Percentiles rank a stretch among this genome's conserved stretches.
Evolutionary conservation across 2,888 invertebrate species (phyloP).

Genomic region (Hecatera dysodea): DNA sequence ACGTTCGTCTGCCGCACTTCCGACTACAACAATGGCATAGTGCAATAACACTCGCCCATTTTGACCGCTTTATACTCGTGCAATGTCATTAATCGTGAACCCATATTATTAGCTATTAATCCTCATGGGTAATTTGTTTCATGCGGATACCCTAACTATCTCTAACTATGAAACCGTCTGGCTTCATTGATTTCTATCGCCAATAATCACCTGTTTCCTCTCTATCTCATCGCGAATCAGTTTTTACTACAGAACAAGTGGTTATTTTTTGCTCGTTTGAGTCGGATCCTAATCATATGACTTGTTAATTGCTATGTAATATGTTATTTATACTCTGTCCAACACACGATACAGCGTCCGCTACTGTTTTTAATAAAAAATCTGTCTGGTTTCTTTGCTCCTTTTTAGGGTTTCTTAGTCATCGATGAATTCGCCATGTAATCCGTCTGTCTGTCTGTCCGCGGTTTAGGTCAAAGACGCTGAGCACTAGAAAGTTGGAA

Average conservation of each 20-base stretch:
- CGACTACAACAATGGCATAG: conserved; percentile 17
- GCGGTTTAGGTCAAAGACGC: too few relatives aligned
- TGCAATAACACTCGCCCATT: conserved; percentile 11
- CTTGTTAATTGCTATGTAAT: conserved; percentile 49
- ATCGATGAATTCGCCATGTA: too few relatives aligned
- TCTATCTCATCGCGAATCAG: conserved; percentile 39
- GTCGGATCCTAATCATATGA: conserved; percentile 47
- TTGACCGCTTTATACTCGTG: background rate
- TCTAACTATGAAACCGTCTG: conserved; percentile 11
- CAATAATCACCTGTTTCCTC: conserved; percentile 47
- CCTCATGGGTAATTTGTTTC: conserved; percentile 21
- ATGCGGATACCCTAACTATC: conserved; percentile 17
- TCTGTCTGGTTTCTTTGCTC: conserved; percentile 28
- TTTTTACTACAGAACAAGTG: conserved; percentile 36
- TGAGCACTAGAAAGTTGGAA: too few relatives aligned
- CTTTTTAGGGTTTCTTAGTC: too few relatives aligned
- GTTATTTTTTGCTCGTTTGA: conserved; percentile 38
- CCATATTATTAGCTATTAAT: conserved; percentile 3
- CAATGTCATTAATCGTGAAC: conserved; percentile 11
- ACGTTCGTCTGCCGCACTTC: conserved; percentile 41
- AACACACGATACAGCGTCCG: conserved; percentile 43
- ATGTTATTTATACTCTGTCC: conserved; percentile 44
- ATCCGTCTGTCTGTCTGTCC: too few relatives aligned
- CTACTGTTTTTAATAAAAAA: conserved; percentile 54
- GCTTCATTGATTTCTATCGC: conserved; percentile 48